These are phyloP conservation scores for Synanthedon andrenaeformis DNA, from an alignment of 2,888 invertebrate species.

Conservation along the genomic window DNA sequence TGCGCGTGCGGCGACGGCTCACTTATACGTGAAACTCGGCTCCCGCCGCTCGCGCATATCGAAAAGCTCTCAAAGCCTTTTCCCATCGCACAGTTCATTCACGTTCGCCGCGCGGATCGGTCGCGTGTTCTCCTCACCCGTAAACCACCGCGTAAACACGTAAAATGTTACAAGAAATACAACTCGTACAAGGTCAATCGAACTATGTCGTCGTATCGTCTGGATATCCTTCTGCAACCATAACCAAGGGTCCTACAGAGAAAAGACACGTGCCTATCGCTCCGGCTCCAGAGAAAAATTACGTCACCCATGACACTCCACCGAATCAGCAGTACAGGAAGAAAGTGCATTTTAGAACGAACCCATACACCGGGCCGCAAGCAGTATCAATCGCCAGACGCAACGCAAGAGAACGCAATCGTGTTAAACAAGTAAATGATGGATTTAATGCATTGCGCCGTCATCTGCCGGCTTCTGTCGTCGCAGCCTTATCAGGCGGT, in stretches of 20 bases:
- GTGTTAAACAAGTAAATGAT: constrained; percentile 95
- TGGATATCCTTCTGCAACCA: constrained; percentile 54
- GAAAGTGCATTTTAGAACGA: constrained; percentile 78
- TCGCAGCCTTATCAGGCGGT: constrained; percentile 75
- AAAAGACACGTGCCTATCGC: constrained; percentile 69
- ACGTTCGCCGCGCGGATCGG: constrained; percentile 45
- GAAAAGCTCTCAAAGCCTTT: constrained; percentile 39
- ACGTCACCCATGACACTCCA: constrained; percentile 62
- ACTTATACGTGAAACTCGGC: constrained; percentile 60
- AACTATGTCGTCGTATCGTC: constrained; percentile 74
- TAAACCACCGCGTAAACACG: constrained; percentile 39
- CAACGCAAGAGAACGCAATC: constrained; percentile 94
- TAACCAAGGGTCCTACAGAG: constrained; percentile 63
- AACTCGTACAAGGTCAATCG: constrained; percentile 66
- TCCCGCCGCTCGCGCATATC: constrained; percentile 39
- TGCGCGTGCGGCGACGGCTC: constrained; percentile 65
- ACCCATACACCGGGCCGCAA: constrained; percentile 75
- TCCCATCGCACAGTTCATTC: constrained; percentile 37
- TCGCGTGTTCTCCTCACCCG: constrained; percentile 29
- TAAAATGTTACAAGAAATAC: constrained; percentile 67
- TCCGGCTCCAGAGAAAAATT: constrained; percentile 70
- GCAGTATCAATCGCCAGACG: constrained; percentile 89
- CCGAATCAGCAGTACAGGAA: constrained; percentile 76
- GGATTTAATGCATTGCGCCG: constrained; percentile 90
- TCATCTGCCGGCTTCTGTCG: constrained; percentile 86